These are phyloP conservation scores for Zapus hudsonius DNA, from an alignment of 2,113 vertebrate species.

Conservation along the genomic window DNA sequence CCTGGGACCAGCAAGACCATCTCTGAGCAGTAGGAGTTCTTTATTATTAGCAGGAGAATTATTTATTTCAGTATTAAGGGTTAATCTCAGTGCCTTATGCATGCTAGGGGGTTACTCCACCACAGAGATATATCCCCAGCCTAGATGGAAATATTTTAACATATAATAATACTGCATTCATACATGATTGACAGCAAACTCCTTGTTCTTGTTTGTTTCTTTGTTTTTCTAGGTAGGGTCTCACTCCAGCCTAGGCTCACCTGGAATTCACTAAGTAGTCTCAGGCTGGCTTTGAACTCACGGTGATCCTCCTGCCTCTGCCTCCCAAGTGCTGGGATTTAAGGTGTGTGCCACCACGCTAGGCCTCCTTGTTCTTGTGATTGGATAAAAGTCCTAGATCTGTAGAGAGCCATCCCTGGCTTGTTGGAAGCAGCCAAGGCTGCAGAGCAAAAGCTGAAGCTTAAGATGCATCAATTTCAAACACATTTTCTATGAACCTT, in stretches of 20 bases:
- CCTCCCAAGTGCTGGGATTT: too few relatives aligned
- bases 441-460: not conserved
- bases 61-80: not conserved
- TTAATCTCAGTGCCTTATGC: not conserved
- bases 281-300: too few relatives aligned
- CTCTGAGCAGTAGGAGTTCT: not conserved
- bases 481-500: not conserved
- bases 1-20: not conserved
- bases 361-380: not conserved
- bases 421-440: not conserved
- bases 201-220: too few relatives aligned
- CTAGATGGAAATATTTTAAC: not conserved
- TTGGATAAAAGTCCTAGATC: not conserved
- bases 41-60: not conserved
- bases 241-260: too few relatives aligned
- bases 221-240: too few relatives aligned
- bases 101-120: too few relatives aligned
- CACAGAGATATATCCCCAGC: not conserved
- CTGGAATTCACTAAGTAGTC: too few relatives aligned
- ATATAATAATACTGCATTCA: not conserved
- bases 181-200: not conserved
- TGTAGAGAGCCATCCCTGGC: not conserved
- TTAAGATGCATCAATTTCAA: not conserved
- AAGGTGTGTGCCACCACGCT: too few relatives aligned
- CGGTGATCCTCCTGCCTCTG: too few relatives aligned